phyloP scores from a whole-genome alignment of 2,113 vertebrate genomes.

The Strix aluco region DNA sequence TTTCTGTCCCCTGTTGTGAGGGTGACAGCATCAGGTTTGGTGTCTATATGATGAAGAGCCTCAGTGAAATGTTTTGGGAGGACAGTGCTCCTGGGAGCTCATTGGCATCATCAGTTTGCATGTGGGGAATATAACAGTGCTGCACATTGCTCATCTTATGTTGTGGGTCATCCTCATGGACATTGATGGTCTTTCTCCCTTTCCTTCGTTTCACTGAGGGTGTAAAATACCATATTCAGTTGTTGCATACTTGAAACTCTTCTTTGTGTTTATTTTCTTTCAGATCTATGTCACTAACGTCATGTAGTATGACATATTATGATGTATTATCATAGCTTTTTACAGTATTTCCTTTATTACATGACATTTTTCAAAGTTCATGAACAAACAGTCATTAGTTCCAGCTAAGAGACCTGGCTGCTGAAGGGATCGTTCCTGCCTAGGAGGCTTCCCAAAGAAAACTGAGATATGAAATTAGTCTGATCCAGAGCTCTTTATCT shows the following conservation, averaged over 20 bases:
- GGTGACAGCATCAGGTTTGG: not conserved
- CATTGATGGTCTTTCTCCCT: not conserved
- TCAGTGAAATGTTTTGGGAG: not conserved
- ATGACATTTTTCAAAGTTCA: not conserved
- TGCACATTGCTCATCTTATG: not conserved
- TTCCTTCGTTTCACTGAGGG: not conserved
- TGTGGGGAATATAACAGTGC: not conserved
- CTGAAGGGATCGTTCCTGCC: not conserved
- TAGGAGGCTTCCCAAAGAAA: not conserved
- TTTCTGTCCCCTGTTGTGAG: not conserved
- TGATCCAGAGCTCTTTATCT: not conserved
- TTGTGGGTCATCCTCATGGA: not conserved
- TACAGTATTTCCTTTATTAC: not conserved
- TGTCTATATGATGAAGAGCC: not conserved
- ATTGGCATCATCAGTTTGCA: rapidly evolving
- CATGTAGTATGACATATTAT: not conserved
- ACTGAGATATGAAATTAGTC: not conserved
- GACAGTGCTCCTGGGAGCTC: not conserved
- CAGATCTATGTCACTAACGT: not conserved
- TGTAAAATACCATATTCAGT: not conserved
- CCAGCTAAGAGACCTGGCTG: not conserved
- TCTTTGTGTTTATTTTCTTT: not conserved
- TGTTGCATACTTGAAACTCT: not conserved
- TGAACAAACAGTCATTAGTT: not conserved
- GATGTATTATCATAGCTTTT: not conserved